Evolutionary conservation across 1,140 invertebrate genomes (phyloP), one percentile per base, ranked within the genome.

Genomic region (Geopemphigus sp.): DNA sequence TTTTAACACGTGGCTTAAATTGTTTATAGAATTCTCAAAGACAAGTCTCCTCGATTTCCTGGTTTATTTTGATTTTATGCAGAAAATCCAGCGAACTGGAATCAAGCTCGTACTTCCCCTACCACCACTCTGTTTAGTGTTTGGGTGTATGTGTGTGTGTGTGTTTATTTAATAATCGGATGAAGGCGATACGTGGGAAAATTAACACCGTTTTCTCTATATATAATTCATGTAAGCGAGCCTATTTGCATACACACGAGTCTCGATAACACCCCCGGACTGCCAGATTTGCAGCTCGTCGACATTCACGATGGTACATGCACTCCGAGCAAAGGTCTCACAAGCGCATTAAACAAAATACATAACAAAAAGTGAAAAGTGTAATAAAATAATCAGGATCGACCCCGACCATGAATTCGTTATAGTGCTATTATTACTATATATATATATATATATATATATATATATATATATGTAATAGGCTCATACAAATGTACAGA

Each of bases 111-210:
- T n/a, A 17, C 45, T 68, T 6, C 19, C 39, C 12, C 63, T 19
- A 17, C 15, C 53, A 4, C 15, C 53, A 4, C 15, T 54, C 15
- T 11, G 0, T 32, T 39, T 39, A 8, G 15, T 50, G 19, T 15
- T 6, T 17, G 6, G 39, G 15, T 24, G 22, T n/a, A 11, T 32
- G 32, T n/a, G 19, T 45, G 19, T 50, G 24, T 19, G 66, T 10
- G 22, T 78, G 57, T 78, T 78, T 78, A 78, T 63, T 76, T 78
- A 63, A 78, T 78, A 78, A 78, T 78, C 74, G 74, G 74, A 78
- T 78, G 74, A 78, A 50, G 39, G 74, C 57, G 39, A 78, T 63
- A 78, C 74, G 74, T 78, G 74, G 74, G 74, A 78, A 78, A 78
- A 78, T 78, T 63, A 78, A 78, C 74, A 78, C 74, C 24, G 24